Base-by-base conservation (phyloP, 2,797 vertebrate species). In the Anguilla pacifica region DNA sequence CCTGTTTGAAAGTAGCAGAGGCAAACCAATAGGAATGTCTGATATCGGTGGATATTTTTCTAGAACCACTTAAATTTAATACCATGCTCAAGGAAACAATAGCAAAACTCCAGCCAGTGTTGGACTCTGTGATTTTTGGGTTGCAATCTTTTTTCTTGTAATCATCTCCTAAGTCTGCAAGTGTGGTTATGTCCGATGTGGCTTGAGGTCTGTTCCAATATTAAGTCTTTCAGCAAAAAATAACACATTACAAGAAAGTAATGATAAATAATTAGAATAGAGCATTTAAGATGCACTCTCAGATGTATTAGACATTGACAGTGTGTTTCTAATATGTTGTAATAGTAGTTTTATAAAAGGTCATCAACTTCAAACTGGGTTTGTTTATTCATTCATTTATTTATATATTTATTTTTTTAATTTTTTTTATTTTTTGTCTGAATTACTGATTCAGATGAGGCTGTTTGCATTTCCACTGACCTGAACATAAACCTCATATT, bases 401-500 rank as follows among this genome's bases (percentile, higher is more conserved):
- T 67, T n/a, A 25, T 22, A 25, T 31, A 31, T 31, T 31, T 64
- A 25, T 72, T 67, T n/a, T 7, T n/a, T 31, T 31, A 31, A n/a
- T n/a, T 31, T 31, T 31, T 0, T 31, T 31, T 31, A 31, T 31
- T 31, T 31, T 67, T n/a, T 67, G 64, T n/a, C 25, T 25, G 25
- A 67, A n/a, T 13, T 67, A 28, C 2, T 61, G 57, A 22, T 61
- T 61, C 17, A 61, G 57, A 19, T 61, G 13, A 6, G 61, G 61
- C 61, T 67, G 61, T 67, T 67, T 67, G 22, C n/a, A n/a, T 67
- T 87, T 79, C 43, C 51, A 35, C 86, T 92, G 93, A 98, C 98
- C 96, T 98, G 97, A 90, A 98, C 95, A 67, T 94, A 96, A 91
- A 98, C 96, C 83, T 94, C 0, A 25, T 95, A 93, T 22, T 95